Conservation (phyloP, 1,140 invertebrate species). For the Drosophila micromelanica region DNA sequence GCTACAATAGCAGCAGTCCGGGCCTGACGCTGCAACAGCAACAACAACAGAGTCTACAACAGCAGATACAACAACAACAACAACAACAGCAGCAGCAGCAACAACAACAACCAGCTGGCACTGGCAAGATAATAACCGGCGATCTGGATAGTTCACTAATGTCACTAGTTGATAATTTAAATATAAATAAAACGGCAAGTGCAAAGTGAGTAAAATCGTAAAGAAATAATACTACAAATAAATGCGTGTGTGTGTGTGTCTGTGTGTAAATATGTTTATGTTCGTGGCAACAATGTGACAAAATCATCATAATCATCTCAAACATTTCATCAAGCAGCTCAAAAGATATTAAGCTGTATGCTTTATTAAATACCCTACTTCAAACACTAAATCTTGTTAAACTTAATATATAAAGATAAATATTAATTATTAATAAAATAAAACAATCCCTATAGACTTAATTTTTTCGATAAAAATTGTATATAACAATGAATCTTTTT, state of each 20-base stretch:
- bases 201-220: slow-evolving; percentile 88
- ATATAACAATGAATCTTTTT: too few relatives aligned
- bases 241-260: slow-evolving; percentile 10
- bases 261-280: background rate
- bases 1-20: slow-evolving; percentile 45
- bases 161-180: slow-evolving; percentile 94
- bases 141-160: slow-evolving; percentile 96
- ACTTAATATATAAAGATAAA: too few relatives aligned
- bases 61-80: slow-evolving; percentile 46
- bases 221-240: slow-evolving; percentile 18
- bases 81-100: slow-evolving; percentile 83
- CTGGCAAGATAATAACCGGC: slow-evolving; percentile 92
- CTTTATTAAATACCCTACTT: too few relatives aligned
- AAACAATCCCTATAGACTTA: too few relatives aligned
- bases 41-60: slow-evolving; percentile 73
- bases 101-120: slow-evolving; percentile 84
- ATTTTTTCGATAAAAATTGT: too few relatives aligned
- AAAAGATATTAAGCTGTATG: too few relatives aligned
- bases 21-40: slow-evolving; percentile 53
- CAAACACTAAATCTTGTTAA: too few relatives aligned
- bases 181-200: slow-evolving; percentile 92
- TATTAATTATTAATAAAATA: too few relatives aligned
- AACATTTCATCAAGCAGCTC: slow-evolving; percentile 3
- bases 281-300: slow-evolving; percentile 8
- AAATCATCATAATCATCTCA: slow-evolving; percentile 22